Conservation (phyloP, 2,797 vertebrate species). For the Xenops minutus region DNA sequence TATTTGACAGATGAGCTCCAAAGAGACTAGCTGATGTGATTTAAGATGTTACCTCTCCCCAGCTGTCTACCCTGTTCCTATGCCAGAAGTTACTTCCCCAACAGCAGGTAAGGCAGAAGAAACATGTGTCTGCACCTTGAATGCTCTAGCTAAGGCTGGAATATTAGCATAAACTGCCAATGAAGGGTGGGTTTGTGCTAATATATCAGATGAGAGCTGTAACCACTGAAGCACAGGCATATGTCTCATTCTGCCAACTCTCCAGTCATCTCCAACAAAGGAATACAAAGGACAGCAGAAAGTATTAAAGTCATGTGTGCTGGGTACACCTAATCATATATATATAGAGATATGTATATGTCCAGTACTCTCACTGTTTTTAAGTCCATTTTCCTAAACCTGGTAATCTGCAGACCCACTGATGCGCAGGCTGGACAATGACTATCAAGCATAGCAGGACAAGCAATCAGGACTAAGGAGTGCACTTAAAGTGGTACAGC, state of each 20-base stretch:
- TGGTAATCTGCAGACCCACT: not conserved
- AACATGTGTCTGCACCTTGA: constrained; percentile 4
- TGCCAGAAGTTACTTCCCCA: constrained; percentile 62
- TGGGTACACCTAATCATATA: not conserved
- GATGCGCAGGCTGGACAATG: not conserved
- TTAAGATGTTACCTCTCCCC: constrained; percentile 42
- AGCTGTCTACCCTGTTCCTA: constrained; percentile 40
- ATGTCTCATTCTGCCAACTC: constrained; percentile 37
- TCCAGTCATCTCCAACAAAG: not conserved
- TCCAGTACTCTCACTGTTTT: not conserved
- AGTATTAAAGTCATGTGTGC: not conserved
- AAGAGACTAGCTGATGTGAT: constrained; percentile 28
- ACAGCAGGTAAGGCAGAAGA: constrained; percentile 47
- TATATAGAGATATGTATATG: no score
- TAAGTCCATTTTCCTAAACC: not conserved
- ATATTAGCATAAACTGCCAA: constrained; percentile 41
- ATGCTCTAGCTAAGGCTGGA: not conserved
- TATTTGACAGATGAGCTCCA: constrained; percentile 36
- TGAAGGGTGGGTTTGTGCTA: constrained; percentile 53
- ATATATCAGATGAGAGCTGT: constrained; percentile 43
- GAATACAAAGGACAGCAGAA: not conserved
- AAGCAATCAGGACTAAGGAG: not conserved
- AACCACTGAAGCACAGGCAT: constrained; percentile 2
- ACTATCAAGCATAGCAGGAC: not conserved
- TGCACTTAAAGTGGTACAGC: not conserved